Evolutionary conservation across 2,888 invertebrate species (phyloP).

Genomic region (Abrostola tripartita): DNA sequence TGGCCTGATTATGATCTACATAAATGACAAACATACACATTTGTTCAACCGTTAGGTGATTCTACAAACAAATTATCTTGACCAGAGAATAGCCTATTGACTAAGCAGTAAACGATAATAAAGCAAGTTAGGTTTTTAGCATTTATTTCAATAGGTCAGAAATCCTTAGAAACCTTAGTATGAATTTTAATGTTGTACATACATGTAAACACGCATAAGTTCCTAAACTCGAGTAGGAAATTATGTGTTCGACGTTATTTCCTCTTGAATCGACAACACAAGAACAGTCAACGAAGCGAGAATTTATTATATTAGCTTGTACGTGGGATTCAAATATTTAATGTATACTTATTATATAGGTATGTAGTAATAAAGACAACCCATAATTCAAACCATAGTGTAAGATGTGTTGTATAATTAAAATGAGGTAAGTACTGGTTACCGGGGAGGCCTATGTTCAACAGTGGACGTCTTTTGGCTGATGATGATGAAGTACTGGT

Average conservation of each 20-base stretch:
- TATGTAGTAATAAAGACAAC: background rate
- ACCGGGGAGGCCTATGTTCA: no score
- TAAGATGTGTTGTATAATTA: no score
- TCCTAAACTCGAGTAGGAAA: conserved; percentile 2
- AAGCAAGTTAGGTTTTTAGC: background rate
- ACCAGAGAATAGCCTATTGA: no score
- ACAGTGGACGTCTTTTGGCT: no score
- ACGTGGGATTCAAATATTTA: background rate
- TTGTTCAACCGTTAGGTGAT: no score
- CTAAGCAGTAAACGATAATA: no score
- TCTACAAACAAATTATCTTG: no score
- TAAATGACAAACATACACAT: no score
- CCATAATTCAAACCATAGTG: no score
- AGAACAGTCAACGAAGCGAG: conserved; percentile 2
- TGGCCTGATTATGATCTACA: no score
- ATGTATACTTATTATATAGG: background rate
- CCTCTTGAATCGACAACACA: background rate
- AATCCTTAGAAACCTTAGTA: background rate
- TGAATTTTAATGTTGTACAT: conserved; percentile 1
- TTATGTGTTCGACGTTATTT: conserved; percentile 2
- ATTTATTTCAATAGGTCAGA: background rate
- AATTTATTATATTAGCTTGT: background rate
- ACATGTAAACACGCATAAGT: background rate
- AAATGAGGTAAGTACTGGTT: no score
- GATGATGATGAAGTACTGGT: no score